A percentile compares a stretch with the other conserved stretches of the same genome.
phyloP scores from a whole-genome alignment of 2,888 invertebrate species.

The Heliconius hortense region DNA sequence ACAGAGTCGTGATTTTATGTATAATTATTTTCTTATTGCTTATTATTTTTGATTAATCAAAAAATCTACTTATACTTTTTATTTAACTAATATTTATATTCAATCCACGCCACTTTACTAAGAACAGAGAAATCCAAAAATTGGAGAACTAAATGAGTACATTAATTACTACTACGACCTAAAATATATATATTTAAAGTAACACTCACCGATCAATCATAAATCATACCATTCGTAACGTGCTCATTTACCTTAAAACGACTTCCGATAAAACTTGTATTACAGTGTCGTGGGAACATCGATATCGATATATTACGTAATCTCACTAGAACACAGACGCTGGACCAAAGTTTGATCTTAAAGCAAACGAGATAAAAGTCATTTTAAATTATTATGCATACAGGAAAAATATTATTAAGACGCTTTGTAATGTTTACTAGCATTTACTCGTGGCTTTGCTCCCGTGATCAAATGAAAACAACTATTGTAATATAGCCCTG shows the following conservation, averaged over 20 bases:
- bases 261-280: constrained; percentile 28
- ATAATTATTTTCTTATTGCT: background rate
- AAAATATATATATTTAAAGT: background rate
- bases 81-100: too few species aligned
- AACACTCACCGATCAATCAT: background rate
- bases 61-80: too few species aligned
- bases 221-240: background rate
- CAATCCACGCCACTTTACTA: too few species aligned
- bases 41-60: too few species aligned
- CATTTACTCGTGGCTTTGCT: background rate
- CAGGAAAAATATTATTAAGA: constrained; percentile 28
- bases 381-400: background rate
- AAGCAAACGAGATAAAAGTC: background rate
- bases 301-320: constrained; percentile 43
- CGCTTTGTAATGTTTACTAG: constrained; percentile 8
- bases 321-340: constrained; percentile 37
- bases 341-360: constrained; percentile 16
- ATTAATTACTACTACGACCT: background rate
- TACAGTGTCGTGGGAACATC: constrained; percentile 40
- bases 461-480: too few species aligned
- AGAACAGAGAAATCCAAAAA: background rate
- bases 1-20: background rate
- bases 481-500: too few species aligned
- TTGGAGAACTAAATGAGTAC: background rate
- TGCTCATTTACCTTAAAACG: constrained; percentile 11